Conservation (phyloP, 37 sponge, comb jelly and placozoan genomes). For the Agelas oroides region DNA sequence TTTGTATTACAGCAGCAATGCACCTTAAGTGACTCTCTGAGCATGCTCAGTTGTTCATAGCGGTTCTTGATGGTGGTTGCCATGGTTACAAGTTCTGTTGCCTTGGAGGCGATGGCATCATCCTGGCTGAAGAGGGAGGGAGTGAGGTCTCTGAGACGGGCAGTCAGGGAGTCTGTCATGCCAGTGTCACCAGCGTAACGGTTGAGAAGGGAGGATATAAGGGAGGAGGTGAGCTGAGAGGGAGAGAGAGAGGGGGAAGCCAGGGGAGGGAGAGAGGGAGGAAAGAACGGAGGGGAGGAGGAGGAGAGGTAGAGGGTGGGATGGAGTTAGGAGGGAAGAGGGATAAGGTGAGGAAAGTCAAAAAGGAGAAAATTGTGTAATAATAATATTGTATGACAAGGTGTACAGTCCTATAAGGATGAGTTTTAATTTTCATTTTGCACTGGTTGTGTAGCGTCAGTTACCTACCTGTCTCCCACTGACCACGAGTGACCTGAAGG, state of each 20-base stretch:
- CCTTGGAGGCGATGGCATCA: slow-evolving; percentile 85
- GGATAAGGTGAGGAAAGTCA: neutral
- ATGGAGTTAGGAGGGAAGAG: neutral
- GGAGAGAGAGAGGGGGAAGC: neutral
- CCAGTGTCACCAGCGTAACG: slow-evolving; percentile 77
- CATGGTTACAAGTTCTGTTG: slow-evolving; percentile 61
- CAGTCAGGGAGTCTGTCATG: slow-evolving; percentile 78
- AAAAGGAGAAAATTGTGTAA: neutral
- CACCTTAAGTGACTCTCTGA: slow-evolving; percentile 81
- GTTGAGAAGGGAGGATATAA: slow-evolving; percentile 73
- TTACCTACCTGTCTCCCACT: slow-evolving; percentile 65
- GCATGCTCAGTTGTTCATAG: slow-evolving; percentile 40
- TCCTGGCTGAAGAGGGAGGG: slow-evolving; percentile 80
- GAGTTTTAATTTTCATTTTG: too few relatives aligned
- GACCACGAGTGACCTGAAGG: slow-evolving; percentile 55
- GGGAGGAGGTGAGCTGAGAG: slow-evolving; percentile 64
- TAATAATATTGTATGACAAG: too few relatives aligned
- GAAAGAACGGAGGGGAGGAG: neutral
- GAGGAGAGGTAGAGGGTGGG: too few relatives aligned
- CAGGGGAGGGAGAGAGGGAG: neutral
- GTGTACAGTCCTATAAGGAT: too few relatives aligned
- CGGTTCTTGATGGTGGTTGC: slow-evolving; percentile 45
- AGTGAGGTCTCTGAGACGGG: slow-evolving; percentile 59
- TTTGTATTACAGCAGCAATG: too few relatives aligned
- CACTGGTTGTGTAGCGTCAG: too few relatives aligned